Evolutionary conservation across 1,140 invertebrate species (phyloP).

Genomic region (Eciton burchellii): DNA sequence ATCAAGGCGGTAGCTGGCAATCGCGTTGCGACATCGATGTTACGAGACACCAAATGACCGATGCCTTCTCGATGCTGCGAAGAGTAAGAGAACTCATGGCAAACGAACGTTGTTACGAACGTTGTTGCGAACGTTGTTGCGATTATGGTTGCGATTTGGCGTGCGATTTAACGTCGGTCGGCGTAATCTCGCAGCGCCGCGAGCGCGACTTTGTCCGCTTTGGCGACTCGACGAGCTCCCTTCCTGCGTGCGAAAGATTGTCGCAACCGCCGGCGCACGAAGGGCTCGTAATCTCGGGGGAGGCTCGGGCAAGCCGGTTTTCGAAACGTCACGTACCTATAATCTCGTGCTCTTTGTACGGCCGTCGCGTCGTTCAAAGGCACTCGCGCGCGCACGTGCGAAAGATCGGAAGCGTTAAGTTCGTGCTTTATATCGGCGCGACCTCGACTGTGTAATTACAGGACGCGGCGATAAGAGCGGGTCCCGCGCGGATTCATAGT

Average conservation of each 20-base stretch:
- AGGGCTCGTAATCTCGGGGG: constrained; percentile 41
- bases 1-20: background rate
- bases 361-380: constrained; percentile 56
- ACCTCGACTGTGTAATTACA: constrained; percentile 69
- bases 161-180: constrained; percentile 22
- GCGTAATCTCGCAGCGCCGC: constrained; percentile 32
- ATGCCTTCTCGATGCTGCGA: background rate
- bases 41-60: background rate
- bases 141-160: constrained; percentile 40
- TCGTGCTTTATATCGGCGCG: constrained; percentile 58
- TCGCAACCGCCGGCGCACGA: constrained; percentile 53
- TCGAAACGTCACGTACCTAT: constrained; percentile 57
- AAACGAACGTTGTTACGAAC: background rate
- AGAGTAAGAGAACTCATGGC: background rate
- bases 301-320: constrained; percentile 46
- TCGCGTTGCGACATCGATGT: background rate
- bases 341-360: constrained; percentile 62
- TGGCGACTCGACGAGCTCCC: constrained; percentile 8
- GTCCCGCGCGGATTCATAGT: constrained; percentile 67
- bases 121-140: constrained; percentile 50
- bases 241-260: constrained; percentile 39
- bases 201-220: constrained; percentile 34
- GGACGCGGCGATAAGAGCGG: constrained; percentile 67
- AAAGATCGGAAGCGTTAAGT: constrained; percentile 68
- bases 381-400: background rate